A percentile compares a stretch with the other conserved stretches of the same genome.
Evolutionary conservation across 2,113 vertebrate genomes (phyloP).

Genomic region (Panurus biarmicus): DNA sequence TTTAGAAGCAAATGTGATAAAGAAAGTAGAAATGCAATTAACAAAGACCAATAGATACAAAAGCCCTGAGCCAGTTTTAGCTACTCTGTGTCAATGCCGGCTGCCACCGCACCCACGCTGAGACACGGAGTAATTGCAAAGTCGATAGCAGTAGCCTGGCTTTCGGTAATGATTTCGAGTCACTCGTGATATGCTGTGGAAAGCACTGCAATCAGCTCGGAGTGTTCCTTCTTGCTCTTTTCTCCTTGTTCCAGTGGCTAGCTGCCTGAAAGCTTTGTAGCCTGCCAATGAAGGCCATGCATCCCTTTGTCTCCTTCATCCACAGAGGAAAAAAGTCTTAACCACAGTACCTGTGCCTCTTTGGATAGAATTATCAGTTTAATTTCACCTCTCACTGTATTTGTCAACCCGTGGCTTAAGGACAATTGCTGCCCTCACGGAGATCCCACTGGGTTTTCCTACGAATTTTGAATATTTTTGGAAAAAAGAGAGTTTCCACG

Average conservation of each 20-base stretch:
- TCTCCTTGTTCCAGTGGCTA: background rate
- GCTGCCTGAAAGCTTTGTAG: background rate
- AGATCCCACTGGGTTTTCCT: background rate
- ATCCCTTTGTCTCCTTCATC: background rate
- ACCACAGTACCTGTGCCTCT: background rate
- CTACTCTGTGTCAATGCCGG: background rate
- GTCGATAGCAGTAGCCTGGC: slow-evolving; percentile 11
- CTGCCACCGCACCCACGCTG: background rate
- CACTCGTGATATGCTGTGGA: background rate
- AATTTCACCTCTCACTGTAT: background rate
- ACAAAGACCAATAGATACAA: slow-evolving; percentile 25
- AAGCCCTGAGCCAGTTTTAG: slow-evolving; percentile 25
- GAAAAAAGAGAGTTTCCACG: background rate
- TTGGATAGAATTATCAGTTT: background rate
- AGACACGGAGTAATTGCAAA: slow-evolving; percentile 24
- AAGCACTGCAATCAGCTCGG: background rate
- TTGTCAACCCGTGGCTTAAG: background rate
- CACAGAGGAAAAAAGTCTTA: background rate
- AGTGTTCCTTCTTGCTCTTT: background rate
- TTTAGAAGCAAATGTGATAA: slow-evolving; percentile 38
- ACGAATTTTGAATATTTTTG: background rate
- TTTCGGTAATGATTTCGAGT: background rate
- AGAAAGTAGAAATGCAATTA: slow-evolving; percentile 53
- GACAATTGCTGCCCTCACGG: background rate
- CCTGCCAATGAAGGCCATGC: background rate